Evolutionary conservation across 2,797 vertebrate genomes (phyloP), one percentile per base, ranked within the genome.

Genomic region (Enteromius viviparus): DNA sequence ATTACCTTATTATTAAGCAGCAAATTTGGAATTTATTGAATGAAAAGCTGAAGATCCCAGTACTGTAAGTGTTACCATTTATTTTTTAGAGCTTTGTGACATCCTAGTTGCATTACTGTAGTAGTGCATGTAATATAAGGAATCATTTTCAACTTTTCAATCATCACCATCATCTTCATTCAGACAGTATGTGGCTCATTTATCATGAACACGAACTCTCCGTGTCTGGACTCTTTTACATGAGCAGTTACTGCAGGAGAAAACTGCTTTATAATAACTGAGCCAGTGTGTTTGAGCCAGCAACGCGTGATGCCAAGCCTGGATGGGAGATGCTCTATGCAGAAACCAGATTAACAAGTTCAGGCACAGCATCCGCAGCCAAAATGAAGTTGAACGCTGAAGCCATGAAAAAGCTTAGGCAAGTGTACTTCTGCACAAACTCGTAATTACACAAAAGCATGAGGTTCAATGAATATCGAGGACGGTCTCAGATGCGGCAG

Each of bases 301-400:
- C 76, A 76, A 74, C 84, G 84, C 40, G 6, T 19, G 6, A 47
- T 85, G 88, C 88, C 88, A 89, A 76, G 23, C 69, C 37, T 75
- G n/a, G 55, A 78, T 84, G 78, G 72, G 80, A 87, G 77, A 85
- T 76, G 70, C 81, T 84, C 82, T 64, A 75, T 68, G 71, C 82
- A 77, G 79, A 68, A 85, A 85, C 81, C 68, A 82, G 81, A 87
- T 87, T 86, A 89, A 75, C 82, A 84, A 87, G 87, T 86, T 89
- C 85, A 80, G 55, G 76, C 76, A 66, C 78, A 84, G 40, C 62
- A 83, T 78, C 85, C 62, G 26, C 51, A 80, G 83, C 83, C 70
- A 87, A 87, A 85, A 85, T 79, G 70, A 65, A 84, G 83, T 66
- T 53, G 78, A 82, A 80, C 17, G 4, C 17, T 1, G 11, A 80